phyloP scores from a whole-genome alignment of 2,888 invertebrate genomes.

The Melanostoma scalare region DNA sequence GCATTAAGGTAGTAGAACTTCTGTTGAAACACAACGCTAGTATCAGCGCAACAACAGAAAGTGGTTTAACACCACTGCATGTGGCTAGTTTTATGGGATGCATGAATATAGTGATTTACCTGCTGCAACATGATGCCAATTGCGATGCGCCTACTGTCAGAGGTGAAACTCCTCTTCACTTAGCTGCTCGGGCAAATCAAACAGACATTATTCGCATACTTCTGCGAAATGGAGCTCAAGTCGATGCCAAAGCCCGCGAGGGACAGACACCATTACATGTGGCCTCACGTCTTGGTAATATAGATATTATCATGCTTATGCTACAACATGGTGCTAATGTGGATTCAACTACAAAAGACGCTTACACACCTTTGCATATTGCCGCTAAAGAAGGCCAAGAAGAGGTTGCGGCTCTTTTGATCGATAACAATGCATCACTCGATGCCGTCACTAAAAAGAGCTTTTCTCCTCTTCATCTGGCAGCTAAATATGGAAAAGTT shows the following conservation, averaged over 20 bases:
- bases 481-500: constrained; percentile 98
- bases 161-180: constrained; percentile 97
- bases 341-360: constrained; percentile 95
- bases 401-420: constrained; percentile 93
- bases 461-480: constrained; percentile 98
- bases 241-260: constrained; percentile 89
- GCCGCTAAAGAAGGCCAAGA: constrained; percentile 98
- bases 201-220: constrained; percentile 98
- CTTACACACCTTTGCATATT: constrained; percentile 97
- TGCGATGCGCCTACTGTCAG: constrained; percentile 97
- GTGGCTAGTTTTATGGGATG: constrained; percentile 99
- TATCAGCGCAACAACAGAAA: constrained; percentile 87
- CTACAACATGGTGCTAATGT: constrained; percentile 96
- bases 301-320: constrained; percentile 96
- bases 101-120: constrained; percentile 98
- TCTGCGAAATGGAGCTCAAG: constrained; percentile 95
- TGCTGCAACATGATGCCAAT: constrained; percentile 96
- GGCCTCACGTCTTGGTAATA: constrained; percentile 95
- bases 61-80: constrained; percentile 97
- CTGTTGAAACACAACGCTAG: constrained; percentile 97
- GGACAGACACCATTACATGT: constrained; percentile 99
- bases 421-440: constrained; percentile 95
- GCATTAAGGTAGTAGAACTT: constrained; percentile 96
- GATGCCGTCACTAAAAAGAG: constrained; percentile 97
- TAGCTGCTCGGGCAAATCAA: constrained; percentile 98